Evolutionary conservation across 2,888 invertebrate species (phyloP).

Genomic region (Pseudococcus viburni): DNA sequence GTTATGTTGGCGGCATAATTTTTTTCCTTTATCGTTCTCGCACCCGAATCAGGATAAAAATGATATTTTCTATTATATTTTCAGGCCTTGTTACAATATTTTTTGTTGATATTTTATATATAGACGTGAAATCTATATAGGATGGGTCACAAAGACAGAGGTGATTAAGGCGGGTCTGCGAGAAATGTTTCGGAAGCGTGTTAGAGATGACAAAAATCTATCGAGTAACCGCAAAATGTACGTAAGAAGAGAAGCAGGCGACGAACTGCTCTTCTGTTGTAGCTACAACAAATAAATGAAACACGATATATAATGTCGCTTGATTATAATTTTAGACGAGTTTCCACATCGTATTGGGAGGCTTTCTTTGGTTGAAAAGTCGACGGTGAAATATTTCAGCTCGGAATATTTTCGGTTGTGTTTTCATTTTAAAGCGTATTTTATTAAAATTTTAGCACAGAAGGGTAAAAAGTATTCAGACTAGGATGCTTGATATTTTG

Average conservation of each 20-base stretch:
- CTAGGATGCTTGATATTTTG: neutral
- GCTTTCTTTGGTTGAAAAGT: slow-evolving; percentile 19
- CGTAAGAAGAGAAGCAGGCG: neutral
- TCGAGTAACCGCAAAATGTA: neutral
- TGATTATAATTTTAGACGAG: slow-evolving; percentile 36
- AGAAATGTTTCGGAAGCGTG: slow-evolving; percentile 8
- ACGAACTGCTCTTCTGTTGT: too few species aligned
- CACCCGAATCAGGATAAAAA: neutral
- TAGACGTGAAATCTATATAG: neutral
- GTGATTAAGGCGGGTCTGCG: neutral
- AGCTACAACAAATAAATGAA: slow-evolving; percentile 7
- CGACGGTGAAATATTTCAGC: slow-evolving; percentile 26
- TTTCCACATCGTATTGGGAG: neutral
- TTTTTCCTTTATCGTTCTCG: neutral
- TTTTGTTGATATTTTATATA: neutral
- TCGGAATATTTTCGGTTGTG: slow-evolving; percentile 23
- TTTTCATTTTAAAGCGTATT: slow-evolving; percentile 24
- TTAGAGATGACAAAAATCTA: slow-evolving; percentile 14
- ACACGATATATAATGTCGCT: slow-evolving; percentile 16
- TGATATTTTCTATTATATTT: neutral
- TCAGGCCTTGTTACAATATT: neutral
- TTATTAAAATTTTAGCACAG: slow-evolving; percentile 24
- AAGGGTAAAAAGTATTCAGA: neutral
- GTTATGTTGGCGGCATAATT: neutral
- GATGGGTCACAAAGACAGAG: neutral